phyloP scores from a whole-genome alignment of 2,797 vertebrate genomes.

The Bufotes viridis region DNA sequence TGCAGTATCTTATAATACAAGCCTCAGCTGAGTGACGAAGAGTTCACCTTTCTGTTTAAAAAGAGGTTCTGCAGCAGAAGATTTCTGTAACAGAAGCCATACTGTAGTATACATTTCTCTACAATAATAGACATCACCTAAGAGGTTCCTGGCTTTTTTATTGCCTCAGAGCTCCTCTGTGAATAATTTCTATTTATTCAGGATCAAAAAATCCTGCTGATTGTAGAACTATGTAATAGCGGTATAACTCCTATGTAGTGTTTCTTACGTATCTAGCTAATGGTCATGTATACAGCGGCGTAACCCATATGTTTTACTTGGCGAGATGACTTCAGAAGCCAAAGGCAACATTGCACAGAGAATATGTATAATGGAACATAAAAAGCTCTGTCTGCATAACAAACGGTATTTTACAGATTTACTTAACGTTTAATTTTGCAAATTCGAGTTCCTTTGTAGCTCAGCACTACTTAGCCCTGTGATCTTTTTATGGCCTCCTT shows the following conservation, averaged over 20 bases:
- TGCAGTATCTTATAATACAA: too few relatives aligned
- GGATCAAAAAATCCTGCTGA: not conserved
- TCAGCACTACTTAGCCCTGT: conserved; percentile 35
- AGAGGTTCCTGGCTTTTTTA: not conserved
- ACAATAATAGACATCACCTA: too few relatives aligned
- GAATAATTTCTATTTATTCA: not conserved
- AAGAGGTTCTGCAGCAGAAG: too few relatives aligned
- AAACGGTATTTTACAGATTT: conserved; percentile 42
- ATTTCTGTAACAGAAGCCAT: too few relatives aligned
- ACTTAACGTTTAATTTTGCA: conserved; percentile 45
- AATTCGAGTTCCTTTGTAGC: conserved; percentile 34
- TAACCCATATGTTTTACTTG: not conserved
- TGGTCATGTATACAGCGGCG: not conserved
- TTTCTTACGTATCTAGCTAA: not conserved
- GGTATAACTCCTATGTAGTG: not conserved
- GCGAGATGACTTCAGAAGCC: not conserved
- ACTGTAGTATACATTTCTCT: too few relatives aligned
- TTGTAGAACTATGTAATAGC: not conserved
- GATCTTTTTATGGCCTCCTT: conserved; percentile 52
- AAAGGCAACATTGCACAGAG: conserved; percentile 13
- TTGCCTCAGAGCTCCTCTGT: not conserved
- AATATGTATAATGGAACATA: conserved; percentile 17
- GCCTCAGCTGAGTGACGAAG: too few relatives aligned
- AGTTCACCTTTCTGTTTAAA: too few relatives aligned
- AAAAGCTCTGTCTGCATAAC: not conserved